Evolutionary conservation across 1,140 invertebrate species (phyloP), one percentile per base, ranked within the genome.

Genomic region (Drosophila novamexicana): DNA sequence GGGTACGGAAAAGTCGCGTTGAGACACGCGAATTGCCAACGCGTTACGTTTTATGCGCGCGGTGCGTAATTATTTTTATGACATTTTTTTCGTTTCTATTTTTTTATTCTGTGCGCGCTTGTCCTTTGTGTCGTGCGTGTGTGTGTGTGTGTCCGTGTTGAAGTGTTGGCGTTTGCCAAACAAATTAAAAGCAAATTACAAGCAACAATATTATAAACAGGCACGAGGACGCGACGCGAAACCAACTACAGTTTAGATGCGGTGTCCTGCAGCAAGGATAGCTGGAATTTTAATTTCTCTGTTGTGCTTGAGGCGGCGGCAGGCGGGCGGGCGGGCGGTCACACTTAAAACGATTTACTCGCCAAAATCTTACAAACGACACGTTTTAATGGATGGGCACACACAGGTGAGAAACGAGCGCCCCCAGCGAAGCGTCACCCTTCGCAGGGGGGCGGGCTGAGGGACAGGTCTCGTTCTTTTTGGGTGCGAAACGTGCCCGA

Each of bases 121-220:
- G 56, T 52, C 49, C 61, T 42, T 58, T 75, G 61, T 69, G 45
- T 50, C 34, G 22, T 1, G 22, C 2, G 22, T 58, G 47, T 56
- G 18, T 18, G 18, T 40, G 61, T 66, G 66, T 18, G 44, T 62
- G 58, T 62, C 63, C 83, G 68, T 79, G 83, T 69, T 86, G 79
- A 88, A 88, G 83, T 88, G 83, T 88, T 88, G 80, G 84, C 83
- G 74, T 77, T 88, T 90, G 84, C 85, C 84, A 88, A 88, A 88
- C 84, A 88, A 88, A 88, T 88, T 88, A 88, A 88, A 88, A 88
- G 84, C 84, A 88, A 88, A 88, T 88, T 88, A 88, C 84, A 89
- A 89, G 76, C 74, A 81, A 75, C 77, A 68, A 79, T 86, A 81
- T 85, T 84, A 78, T 84, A 77, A 79, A 65, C 62, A 71, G 56